phyloP scores from a whole-genome alignment of 1,140 invertebrate species.

The Anthonomus grandis region DNA sequence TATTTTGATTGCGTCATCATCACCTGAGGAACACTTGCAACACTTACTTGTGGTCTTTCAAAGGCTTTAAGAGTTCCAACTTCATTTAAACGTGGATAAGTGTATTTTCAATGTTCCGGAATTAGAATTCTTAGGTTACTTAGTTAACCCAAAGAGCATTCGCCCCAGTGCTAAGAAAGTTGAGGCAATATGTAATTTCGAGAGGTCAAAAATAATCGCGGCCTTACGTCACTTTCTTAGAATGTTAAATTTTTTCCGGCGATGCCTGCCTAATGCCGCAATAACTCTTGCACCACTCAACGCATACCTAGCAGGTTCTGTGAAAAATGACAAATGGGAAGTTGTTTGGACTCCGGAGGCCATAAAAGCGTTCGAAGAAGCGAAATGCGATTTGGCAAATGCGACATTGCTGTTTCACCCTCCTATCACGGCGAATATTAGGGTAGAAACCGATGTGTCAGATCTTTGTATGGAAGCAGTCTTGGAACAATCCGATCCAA shows the following conservation, averaged over 20 bases:
- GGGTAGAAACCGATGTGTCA: not conserved
- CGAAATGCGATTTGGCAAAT: not conserved
- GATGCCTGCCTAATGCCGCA: not conserved
- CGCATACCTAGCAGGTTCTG: not conserved
- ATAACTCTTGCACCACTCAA: not conserved
- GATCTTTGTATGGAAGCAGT: not conserved
- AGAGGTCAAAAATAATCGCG: not conserved
- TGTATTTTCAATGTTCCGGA: not conserved
- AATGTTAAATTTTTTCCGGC: not conserved
- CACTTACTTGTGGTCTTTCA: not conserved
- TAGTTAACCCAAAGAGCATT: conserved; percentile 2
- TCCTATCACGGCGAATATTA: not conserved
- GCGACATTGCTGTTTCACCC: not conserved
- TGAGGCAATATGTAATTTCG: not conserved
- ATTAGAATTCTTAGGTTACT: not conserved
- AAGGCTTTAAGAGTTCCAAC: not conserved
- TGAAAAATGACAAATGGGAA: not conserved
- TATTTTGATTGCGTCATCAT: too few species aligned
- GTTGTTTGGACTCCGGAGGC: not conserved
- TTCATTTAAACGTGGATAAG: not conserved
- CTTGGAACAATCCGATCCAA: conserved; percentile 37
- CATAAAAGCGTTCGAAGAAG: conserved; percentile 39
- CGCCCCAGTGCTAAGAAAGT: not conserved
- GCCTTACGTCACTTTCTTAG: not conserved
- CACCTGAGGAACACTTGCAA: not conserved